Percentiles rank a stretch among this genome's conserved stretches.
Evolutionary conservation across 2,888 invertebrate genomes (phyloP).

Genomic region (Brachynemurus nebulosus): DNA sequence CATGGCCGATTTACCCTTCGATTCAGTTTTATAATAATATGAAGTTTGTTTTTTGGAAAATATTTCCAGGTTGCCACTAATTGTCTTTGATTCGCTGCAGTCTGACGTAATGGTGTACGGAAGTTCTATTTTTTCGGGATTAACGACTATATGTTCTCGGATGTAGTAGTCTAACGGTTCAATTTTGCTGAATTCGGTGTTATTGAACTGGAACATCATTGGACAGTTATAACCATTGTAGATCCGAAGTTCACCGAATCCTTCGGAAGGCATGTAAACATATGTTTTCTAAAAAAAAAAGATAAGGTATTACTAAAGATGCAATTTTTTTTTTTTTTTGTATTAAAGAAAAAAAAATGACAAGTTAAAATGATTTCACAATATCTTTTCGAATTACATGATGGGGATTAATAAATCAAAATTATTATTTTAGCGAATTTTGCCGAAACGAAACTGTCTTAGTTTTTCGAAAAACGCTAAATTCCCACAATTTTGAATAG

Average conservation of each 20-base stretch:
- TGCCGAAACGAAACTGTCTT: too few species aligned
- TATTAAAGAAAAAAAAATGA: too few species aligned
- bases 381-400: too few species aligned
- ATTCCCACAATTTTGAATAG: too few species aligned
- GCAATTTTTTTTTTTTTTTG: too few species aligned
- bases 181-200: background rate
- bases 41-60: background rate
- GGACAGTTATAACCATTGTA: background rate
- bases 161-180: background rate
- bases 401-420: too few species aligned
- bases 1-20: too few species aligned
- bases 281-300: slow-evolving; percentile 1
- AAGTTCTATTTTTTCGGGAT: background rate
- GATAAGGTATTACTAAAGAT: too few species aligned
- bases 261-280: background rate
- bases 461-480: too few species aligned
- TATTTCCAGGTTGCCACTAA: background rate
- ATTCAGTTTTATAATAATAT: background rate
- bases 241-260: background rate
- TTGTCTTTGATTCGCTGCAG: background rate
- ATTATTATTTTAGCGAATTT: too few species aligned
- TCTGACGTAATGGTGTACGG: background rate
- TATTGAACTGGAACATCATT: background rate
- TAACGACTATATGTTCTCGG: background rate
- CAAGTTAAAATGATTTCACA: too few species aligned